A percentile compares a stretch with the other conserved stretches of the same genome.
Conservation (phyloP, 2,888 invertebrate species). For the Zonitis immaculata region DNA sequence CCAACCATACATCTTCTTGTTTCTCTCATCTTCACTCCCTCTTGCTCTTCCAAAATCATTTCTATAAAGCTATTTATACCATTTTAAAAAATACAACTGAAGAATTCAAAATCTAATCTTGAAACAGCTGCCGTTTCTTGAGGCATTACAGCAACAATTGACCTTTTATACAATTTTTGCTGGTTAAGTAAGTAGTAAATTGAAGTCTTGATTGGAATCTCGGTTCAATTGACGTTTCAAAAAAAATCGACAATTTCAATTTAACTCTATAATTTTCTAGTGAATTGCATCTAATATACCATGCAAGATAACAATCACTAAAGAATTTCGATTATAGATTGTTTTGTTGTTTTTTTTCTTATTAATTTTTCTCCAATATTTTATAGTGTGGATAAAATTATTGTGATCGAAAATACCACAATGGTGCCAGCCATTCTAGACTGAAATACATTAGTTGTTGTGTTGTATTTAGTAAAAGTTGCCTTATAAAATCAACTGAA, state of each 20-base stretch:
- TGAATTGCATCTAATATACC: background rate
- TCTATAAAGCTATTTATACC: no score
- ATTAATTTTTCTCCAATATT: background rate
- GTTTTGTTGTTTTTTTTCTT: background rate
- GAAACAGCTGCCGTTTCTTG: background rate
- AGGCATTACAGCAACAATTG: background rate
- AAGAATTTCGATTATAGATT: background rate
- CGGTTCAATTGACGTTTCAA: background rate
- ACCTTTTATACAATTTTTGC: background rate
- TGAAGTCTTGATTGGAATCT: background rate
- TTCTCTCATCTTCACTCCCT: no score
- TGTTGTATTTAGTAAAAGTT: background rate
- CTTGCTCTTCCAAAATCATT: no score
- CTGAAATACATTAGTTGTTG: background rate
- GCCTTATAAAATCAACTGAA: background rate
- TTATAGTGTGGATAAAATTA: background rate
- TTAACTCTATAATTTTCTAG: background rate
- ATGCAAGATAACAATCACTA: background rate
- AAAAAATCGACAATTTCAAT: background rate
- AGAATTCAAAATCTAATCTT: no score
- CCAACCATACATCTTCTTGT: no score
- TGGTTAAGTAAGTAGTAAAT: background rate
- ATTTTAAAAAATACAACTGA: no score
- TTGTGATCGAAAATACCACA: background rate
- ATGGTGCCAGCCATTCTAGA: background rate